Base-by-base conservation (phyloP, 1,140 invertebrate species). In the Trissolcus basalis region DNA sequence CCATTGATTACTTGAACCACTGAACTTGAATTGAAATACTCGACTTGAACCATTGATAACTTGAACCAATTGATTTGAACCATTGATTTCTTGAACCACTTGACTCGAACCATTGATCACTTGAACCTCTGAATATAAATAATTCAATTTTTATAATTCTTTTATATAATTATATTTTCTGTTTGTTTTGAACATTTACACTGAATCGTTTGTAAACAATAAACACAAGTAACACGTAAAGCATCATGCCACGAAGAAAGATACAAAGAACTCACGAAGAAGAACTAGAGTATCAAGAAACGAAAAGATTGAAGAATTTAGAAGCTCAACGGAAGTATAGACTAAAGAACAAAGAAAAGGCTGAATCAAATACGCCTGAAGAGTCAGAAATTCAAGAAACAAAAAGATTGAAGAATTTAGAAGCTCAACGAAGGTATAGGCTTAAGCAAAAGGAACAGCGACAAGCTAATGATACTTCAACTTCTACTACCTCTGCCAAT, bases 371-470 rank as follows among this genome's bases (percentile, higher is more conserved):
- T 39, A 39, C 36, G 3, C 36, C 3, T 39, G 48, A 50, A 50
- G 27, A 50, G 13, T 35, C 13, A 50, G 48, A 33, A 50, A 33
- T 33, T 35, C 27, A 33, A 50, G 48, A 33, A 50, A 33, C n/a
- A 27, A 50, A 50, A 35, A 50, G 48, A 50, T 32, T 50, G 33
- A 50, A 35, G 4, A 33, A 50, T 9, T 50, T 50, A 35, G 48
- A 50, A 50, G 48, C 48, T 50, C 48, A 50, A 50, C 48, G 48
- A 33, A 50, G 13, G 9, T 50, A 33, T 50, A 50, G 48, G 13
- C 48, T 33, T 1, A 50, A 50, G 48, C 32, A 50, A 9, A 50
- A 50, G 33, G 48, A 50, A 50, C 19, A 50, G 6, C 48, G 13
- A 50, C 32, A 50, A 3, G 32, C 27, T 33, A 33, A 32, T 4